Percentiles rank a stretch among this genome's conserved stretches.
Evolutionary conservation across 2,888 invertebrate species (phyloP).

Genomic region (Ochropleura plecta): DNA sequence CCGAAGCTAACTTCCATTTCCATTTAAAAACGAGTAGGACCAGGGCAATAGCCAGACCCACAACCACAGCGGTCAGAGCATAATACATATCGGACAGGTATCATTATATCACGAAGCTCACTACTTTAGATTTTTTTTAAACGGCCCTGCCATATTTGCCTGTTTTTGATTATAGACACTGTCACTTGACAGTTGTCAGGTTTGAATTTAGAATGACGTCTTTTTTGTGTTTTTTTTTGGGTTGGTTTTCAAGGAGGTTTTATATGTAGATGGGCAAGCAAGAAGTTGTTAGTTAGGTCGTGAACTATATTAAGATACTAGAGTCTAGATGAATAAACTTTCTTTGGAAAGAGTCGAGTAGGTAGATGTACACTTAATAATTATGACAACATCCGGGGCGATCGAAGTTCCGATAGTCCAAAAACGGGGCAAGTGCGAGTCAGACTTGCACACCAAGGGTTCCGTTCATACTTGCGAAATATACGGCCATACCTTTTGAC

Average conservation of each 20-base stretch:
- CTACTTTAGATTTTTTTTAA: constrained; percentile 54
- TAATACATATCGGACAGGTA: constrained; percentile 72
- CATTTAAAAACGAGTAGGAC: constrained; percentile 74
- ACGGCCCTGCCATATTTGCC: constrained; percentile 50
- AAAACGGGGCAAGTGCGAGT: no score
- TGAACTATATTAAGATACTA: neutral
- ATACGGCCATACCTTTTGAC: no score
- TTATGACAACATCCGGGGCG: neutral
- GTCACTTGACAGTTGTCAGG: constrained; percentile 53
- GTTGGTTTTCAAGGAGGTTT: constrained; percentile 4
- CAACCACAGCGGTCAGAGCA: constrained; percentile 71
- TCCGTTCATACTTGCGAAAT: no score
- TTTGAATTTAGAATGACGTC: constrained; percentile 70
- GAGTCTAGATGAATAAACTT: no score
- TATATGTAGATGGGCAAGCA: neutral
- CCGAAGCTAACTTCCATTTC: constrained; percentile 68
- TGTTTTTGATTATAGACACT: constrained; percentile 44
- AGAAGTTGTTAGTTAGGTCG: neutral
- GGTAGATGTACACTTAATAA: neutral
- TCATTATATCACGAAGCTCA: constrained; percentile 66
- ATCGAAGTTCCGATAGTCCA: neutral
- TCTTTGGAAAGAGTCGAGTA: no score
- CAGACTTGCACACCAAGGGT: no score
- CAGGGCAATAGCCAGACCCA: constrained; percentile 74
- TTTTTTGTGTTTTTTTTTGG: constrained; percentile 14